Base-by-base conservation (phyloP, 2,113 vertebrate species). In the Spheniscus mendiculus region DNA sequence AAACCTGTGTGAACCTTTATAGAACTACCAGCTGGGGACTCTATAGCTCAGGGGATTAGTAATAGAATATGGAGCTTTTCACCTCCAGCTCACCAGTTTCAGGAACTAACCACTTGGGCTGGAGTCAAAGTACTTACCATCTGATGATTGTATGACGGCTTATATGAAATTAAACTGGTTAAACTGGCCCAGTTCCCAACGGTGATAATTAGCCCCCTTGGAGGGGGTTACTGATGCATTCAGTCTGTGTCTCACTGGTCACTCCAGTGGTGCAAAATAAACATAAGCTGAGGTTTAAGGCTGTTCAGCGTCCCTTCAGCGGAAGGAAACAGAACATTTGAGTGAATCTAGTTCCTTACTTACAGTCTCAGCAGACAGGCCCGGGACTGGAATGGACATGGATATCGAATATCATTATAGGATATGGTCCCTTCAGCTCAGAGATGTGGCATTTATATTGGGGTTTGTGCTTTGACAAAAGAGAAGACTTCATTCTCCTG, bases 41-140 rank as follows among this genome's bases (percentile, higher is more conserved):
- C 65, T 84, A 3, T 89, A 96, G 91, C 96, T 97, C 94, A 96
- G 95, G 97, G 97, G 78, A 94, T 94, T 94, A 73, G 42, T 93
- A 86, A 59, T 40, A 90, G 89, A 82, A 89, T 63, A 84, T 80
- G 70, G 83, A 94, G 69, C 77, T 91, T 97, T 94, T 83, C 34
- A 84, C 45, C 53, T 97, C 49, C 52, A 73, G 58, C 67, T 91
- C 77, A 83, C 80, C 81, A 79, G 83, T 93, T 90, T n/a, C n/a
- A n/a, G n/a, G n/a, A n/a, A n/a, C n/a, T n/a, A n/a, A n/a, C n/a
- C n/a, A n/a, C n/a, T n/a, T n/a, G n/a, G n/a, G n/a, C n/a, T n/a
- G n/a, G n/a, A n/a, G n/a, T n/a, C n/a, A n/a, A 79, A 90, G 42
- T 83, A 29, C 36, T 91, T 85, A 26, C 30, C 49, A 63, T 86